These are phyloP conservation scores for Macropis europaea DNA, from an alignment of 2,888 invertebrate genomes.

Conservation along the genomic window DNA sequence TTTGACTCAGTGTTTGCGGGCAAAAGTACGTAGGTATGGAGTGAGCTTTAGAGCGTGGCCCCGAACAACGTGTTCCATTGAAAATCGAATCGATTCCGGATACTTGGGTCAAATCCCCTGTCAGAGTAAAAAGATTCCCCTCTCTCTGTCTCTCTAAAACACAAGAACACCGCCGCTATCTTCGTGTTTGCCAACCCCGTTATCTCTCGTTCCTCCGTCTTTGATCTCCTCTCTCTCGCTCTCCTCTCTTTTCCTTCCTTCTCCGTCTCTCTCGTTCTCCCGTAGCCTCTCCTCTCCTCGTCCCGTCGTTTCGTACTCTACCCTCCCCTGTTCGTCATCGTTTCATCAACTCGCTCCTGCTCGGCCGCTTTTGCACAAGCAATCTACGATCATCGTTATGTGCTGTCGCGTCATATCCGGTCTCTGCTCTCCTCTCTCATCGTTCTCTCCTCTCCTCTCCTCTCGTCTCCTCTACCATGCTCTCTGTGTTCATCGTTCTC, in stretches of 20 bases:
- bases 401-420: constrained; percentile 73
- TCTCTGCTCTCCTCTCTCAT: constrained; percentile 39
- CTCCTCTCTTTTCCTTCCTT: background rate
- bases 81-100: background rate
- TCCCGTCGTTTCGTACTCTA: constrained; percentile 4
- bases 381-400: constrained; percentile 74
- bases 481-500: constrained; percentile 12
- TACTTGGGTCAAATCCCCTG: background rate
- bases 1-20: no score
- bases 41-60: no score
- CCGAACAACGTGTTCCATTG: no score
- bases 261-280: background rate
- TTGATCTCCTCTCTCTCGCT: constrained; percentile 56
- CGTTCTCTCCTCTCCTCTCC: constrained; percentile 29
- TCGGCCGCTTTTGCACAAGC: constrained; percentile 55
- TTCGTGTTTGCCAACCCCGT: constrained; percentile 78
- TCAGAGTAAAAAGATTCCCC: constrained; percentile 6
- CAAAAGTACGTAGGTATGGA: no score
- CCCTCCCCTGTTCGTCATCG: constrained; percentile 40
- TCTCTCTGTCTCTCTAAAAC: constrained; percentile 31
- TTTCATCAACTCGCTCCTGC: constrained; percentile 49
- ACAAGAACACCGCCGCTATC: constrained; percentile 70
- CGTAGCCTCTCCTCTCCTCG: constrained; percentile 3
- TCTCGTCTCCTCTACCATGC: constrained; percentile 14
- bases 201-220: constrained; percentile 74